Evolutionary conservation across 2,113 vertebrate species (phyloP).

Genomic region (Cyphomyrus plagiostoma): DNA sequence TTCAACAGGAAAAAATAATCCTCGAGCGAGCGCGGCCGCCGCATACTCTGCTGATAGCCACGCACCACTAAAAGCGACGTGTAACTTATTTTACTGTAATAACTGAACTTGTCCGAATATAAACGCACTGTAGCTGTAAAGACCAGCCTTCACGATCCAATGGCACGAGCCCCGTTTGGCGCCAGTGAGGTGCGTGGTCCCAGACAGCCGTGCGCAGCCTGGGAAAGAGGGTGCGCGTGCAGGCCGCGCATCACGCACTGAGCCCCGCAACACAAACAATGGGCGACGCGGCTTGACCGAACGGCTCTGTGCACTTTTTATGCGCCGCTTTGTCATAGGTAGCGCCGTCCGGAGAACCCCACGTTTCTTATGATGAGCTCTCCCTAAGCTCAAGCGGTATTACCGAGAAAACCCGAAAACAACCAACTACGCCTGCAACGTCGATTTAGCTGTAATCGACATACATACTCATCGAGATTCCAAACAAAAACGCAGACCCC

Average conservation of each 20-base stretch:
- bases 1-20: neutral
- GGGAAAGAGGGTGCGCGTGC: neutral
- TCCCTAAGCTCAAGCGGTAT: neutral
- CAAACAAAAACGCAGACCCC: neutral
- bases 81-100: neutral
- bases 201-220: neutral
- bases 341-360: neutral
- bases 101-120: neutral
- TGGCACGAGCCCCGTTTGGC: neutral
- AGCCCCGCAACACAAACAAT: slow-evolving; percentile 4
- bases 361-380: neutral
- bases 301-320: neutral
- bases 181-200: neutral
- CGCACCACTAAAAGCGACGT: neutral
- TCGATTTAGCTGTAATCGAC: neutral
- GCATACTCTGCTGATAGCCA: neutral
- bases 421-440: neutral
- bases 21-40: neutral
- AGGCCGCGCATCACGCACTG: neutral
- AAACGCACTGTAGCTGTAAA: neutral
- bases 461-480: neutral
- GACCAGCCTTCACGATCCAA: neutral
- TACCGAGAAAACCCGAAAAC: neutral
- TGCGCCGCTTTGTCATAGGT: neutral
- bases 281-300: neutral